A percentile compares a stretch with the other conserved stretches of the same genome.
Conservation (phyloP, 1,140 invertebrate genomes). For the Bombus sylvicola region DNA sequence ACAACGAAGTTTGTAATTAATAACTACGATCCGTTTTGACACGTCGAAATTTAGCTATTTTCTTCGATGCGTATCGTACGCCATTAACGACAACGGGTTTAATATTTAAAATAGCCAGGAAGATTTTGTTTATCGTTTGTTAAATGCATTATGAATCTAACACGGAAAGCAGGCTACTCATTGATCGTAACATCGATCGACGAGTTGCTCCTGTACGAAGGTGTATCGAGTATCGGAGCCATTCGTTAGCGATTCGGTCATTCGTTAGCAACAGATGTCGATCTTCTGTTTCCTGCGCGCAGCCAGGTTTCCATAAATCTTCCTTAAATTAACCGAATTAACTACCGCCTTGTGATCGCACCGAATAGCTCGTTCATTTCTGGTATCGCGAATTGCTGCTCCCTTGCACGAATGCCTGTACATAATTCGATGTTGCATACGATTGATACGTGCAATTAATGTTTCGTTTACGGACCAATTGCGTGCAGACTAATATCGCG, state of each 20-base stretch:
- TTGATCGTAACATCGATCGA: no score
- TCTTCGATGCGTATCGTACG: no score
- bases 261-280: slow-evolving; percentile 32
- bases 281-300: slow-evolving; percentile 10
- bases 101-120: no score
- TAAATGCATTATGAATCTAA: no score
- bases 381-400: background rate
- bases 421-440: background rate
- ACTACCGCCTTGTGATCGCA: slow-evolving; percentile 26
- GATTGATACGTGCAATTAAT: background rate
- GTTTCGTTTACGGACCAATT: background rate
- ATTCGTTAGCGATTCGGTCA: background rate
- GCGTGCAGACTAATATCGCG: background rate
- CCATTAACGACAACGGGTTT: no score
- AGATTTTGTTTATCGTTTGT: no score
- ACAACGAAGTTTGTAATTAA: no score
- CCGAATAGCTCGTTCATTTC: slow-evolving; percentile 21
- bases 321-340: slow-evolving; percentile 44
- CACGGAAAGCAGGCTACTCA: no score
- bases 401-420: background rate
- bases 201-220: no score
- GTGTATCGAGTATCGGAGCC: no score
- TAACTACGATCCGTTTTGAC: no score
- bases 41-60: no score
- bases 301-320: slow-evolving; percentile 21